Evolutionary conservation across 1,140 invertebrate genomes (phyloP), one percentile per base, ranked within the genome.

Genomic region (Drosophila arawakana): DNA sequence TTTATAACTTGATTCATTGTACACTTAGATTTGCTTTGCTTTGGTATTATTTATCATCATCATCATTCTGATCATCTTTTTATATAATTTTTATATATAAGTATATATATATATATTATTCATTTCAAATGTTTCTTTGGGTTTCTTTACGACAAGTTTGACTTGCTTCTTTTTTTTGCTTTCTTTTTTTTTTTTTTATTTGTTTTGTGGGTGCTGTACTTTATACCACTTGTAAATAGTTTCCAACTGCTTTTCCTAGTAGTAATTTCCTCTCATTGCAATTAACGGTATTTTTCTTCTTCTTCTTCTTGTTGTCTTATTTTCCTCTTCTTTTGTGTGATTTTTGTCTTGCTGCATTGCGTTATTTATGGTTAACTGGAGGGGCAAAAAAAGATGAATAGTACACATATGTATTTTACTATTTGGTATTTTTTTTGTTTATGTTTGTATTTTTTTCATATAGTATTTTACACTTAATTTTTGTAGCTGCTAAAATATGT

Each of bases 1-100:
- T 69, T 77, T 46, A 30, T 30, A 34, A 57, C 25, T 78, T 81
- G 41, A 66, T 81, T 75, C 54, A 74, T 70, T 74, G 65, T 77
- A 77, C 76, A 82, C 72, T 72, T 85, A 70, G 73, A 81, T 43
- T 63, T 81, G 54, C 39, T 44, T 61, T 71, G 50, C 55, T 79
- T 76, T 82, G 67, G 54, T 78, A 47, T 49, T 49, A 21, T 21
- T 25, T 11, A 41, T 58, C 11, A 47, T 59, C 25, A 8, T 59
- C 13, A 21, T 66, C 4, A 25, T 18, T 13, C 21, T 55, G 1
- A n/a, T 39, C 50, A 47, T 58, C 54, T 13, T 58, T 21, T 49
- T 39, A 41, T 59, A 68, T 35, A 41, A 11, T 61, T n/a, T 59
- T 41, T 50, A 21, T 63, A 52, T 52, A 9, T 37, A 52, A 30